phyloP scores from a whole-genome alignment of 1,140 invertebrate genomes.

The Pararge aegeria region DNA sequence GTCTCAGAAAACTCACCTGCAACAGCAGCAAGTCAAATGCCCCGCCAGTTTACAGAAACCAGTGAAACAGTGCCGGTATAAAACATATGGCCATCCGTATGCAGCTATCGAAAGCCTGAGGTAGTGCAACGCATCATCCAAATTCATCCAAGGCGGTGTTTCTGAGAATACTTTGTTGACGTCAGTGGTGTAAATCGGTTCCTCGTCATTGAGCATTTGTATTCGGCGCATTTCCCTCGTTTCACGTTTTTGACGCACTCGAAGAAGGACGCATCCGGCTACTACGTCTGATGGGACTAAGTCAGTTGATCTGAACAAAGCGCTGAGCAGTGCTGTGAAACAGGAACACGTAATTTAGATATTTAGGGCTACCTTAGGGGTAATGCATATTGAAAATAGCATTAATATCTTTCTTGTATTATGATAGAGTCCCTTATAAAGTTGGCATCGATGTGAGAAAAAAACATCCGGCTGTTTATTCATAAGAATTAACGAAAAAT shows the following conservation, averaged over 20 bases:
- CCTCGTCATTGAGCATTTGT: slow-evolving; percentile 84
- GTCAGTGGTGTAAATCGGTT: slow-evolving; percentile 85
- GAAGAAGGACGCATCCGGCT: slow-evolving; percentile 90
- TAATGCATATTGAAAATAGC: neutral
- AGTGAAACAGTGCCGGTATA: slow-evolving; percentile 87
- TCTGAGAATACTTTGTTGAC: slow-evolving; percentile 82
- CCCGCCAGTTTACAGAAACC: slow-evolving; percentile 87
- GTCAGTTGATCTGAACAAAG: slow-evolving; percentile 90
- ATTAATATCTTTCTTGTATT: neutral
- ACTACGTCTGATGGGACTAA: slow-evolving; percentile 93
- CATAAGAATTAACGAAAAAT: no score
- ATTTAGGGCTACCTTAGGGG: neutral
- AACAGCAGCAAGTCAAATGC: slow-evolving; percentile 87
- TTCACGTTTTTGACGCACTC: slow-evolving; percentile 86
- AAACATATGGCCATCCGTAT: slow-evolving; percentile 95
- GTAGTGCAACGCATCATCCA: slow-evolving; percentile 87
- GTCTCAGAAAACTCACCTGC: slow-evolving; percentile 80
- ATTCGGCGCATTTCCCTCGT: slow-evolving; percentile 84
- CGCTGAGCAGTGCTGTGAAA: slow-evolving; percentile 84
- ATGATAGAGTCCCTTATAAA: no score
- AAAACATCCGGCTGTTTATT: no score
- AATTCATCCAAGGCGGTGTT: slow-evolving; percentile 88
- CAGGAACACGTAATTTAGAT: neutral
- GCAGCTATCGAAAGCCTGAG: slow-evolving; percentile 89
- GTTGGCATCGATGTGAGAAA: no score